Evolutionary conservation across 2,797 vertebrate genomes (phyloP).

Genomic region (Liasis olivaceus): DNA sequence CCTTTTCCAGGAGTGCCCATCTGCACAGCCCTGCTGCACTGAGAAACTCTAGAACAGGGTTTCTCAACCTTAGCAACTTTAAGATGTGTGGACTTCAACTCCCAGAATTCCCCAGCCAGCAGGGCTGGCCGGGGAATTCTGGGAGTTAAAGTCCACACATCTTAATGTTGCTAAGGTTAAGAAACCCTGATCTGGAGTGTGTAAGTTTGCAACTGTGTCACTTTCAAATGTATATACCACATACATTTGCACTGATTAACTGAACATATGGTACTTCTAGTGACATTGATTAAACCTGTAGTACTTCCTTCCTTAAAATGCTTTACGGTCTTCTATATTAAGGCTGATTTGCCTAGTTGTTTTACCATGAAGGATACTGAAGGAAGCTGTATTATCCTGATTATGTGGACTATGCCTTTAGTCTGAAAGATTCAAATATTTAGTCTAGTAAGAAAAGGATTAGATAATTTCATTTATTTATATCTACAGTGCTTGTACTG

Average conservation of each 20-base stretch:
- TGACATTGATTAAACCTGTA: neutral
- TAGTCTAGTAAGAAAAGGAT: neutral
- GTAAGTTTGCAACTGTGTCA: neutral
- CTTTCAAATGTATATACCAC: neutral
- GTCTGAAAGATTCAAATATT: neutral
- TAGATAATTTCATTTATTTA: slow-evolving; percentile 1
- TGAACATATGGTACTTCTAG: neutral
- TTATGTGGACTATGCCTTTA: neutral
- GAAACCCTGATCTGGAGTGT: neutral
- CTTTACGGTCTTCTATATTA: neutral
- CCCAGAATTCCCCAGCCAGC: too few species aligned
- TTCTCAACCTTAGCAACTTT: too few species aligned
- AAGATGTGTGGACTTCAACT: too few species aligned
- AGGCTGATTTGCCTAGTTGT: neutral
- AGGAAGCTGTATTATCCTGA: neutral
- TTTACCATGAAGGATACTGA: neutral
- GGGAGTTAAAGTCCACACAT: too few species aligned
- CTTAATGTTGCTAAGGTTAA: too few species aligned
- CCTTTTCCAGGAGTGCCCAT: neutral
- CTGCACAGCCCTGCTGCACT: neutral
- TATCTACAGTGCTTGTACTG: neutral
- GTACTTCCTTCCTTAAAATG: neutral
- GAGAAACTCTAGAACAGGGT: neutral
- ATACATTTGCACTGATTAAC: neutral
- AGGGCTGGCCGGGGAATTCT: too few species aligned